Evolutionary conservation across 1,140 invertebrate genomes (phyloP).

Genomic region (Drosophila pachea): DNA sequence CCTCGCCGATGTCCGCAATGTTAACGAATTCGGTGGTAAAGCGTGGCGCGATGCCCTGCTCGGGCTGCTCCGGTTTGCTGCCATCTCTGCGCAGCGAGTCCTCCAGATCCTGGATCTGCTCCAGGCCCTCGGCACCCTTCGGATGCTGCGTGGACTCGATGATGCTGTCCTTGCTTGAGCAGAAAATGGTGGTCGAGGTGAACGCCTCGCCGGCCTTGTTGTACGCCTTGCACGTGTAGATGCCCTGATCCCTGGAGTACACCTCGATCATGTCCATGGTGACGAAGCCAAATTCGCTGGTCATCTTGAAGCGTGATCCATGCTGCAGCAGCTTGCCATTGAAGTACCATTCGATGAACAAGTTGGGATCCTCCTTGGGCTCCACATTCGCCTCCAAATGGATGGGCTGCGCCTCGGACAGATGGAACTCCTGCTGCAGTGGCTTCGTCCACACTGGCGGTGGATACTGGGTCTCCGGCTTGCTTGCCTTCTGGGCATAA

Average conservation of each 20-base stretch:
- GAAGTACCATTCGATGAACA: slow-evolving; percentile 96
- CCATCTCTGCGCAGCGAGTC: slow-evolving; percentile 88
- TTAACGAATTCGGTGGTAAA: slow-evolving; percentile 93
- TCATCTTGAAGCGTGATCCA: slow-evolving; percentile 91
- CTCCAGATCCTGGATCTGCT: slow-evolving; percentile 94
- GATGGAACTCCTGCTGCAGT: slow-evolving; percentile 87
- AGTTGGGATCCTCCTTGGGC: slow-evolving; percentile 97
- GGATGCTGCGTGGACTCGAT: slow-evolving; percentile 95
- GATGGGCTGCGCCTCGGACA: slow-evolving; percentile 93
- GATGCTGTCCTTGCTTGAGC: slow-evolving; percentile 88
- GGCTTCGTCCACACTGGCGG: slow-evolving; percentile 94
- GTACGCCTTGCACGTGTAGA: slow-evolving; percentile 93
- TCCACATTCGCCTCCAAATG: slow-evolving; percentile 96
- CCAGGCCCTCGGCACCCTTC: slow-evolving; percentile 93
- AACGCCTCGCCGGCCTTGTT: slow-evolving; percentile 94
- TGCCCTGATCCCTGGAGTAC: slow-evolving; percentile 95
- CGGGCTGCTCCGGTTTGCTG: slow-evolving; percentile 83
- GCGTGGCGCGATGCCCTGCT: slow-evolving; percentile 89
- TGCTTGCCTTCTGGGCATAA: slow-evolving; percentile 82
- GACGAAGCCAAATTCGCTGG: slow-evolving; percentile 95
- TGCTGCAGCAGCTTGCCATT: slow-evolving; percentile 92
- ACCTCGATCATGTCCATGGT: slow-evolving; percentile 93
- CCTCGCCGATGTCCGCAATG: slow-evolving; percentile 89
- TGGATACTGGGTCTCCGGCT: slow-evolving; percentile 87
- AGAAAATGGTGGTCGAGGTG: slow-evolving; percentile 92